Percentiles rank a stretch among this genome's conserved stretches.
phyloP scores from a whole-genome alignment of 2,888 invertebrate genomes.

The Lasioglossum leucozonium region DNA sequence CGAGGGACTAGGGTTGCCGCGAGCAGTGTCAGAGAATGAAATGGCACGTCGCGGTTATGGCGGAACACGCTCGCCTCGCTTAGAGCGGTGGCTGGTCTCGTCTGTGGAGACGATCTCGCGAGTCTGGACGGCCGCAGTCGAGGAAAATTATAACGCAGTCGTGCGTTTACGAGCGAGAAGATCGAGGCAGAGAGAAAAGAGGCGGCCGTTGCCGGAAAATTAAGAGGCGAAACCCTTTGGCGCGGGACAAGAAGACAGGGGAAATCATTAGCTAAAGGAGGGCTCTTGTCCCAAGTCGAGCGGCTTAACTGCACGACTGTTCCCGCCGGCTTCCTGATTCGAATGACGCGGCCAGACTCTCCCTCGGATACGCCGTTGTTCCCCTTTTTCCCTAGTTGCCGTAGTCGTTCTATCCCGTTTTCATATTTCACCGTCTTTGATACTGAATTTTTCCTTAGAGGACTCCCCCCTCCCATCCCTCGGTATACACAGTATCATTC shows the following conservation, averaged over 20 bases:
- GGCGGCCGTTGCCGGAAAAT: conserved; percentile 30
- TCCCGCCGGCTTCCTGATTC: not conserved
- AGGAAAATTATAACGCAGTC: conserved; percentile 25
- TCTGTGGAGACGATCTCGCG: not conserved
- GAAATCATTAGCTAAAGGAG: conserved; percentile 43
- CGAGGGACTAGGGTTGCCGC: too few species aligned
- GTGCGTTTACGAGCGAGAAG: not conserved
- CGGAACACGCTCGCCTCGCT: not conserved
- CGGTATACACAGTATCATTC: not conserved
- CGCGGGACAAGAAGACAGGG: conserved; percentile 24
- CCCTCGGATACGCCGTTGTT: not conserved
- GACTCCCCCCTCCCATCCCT: too few species aligned
- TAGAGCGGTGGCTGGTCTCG: not conserved
- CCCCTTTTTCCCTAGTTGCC: not conserved
- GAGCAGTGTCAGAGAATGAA: not conserved
- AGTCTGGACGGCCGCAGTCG: not conserved
- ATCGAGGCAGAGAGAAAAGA: not conserved
- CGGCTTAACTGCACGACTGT: conserved; percentile 30
- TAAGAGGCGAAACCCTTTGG: conserved; percentile 29
- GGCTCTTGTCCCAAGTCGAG: conserved; percentile 19
- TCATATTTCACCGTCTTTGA: conserved; percentile 7
- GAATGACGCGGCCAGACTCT: conserved; percentile 4
- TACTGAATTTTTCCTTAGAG: not conserved
- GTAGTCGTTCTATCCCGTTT: not conserved
- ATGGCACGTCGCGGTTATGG: not conserved